Base-by-base conservation (phyloP, 2,113 vertebrate genomes). In the Psettodes erumei region DNA sequence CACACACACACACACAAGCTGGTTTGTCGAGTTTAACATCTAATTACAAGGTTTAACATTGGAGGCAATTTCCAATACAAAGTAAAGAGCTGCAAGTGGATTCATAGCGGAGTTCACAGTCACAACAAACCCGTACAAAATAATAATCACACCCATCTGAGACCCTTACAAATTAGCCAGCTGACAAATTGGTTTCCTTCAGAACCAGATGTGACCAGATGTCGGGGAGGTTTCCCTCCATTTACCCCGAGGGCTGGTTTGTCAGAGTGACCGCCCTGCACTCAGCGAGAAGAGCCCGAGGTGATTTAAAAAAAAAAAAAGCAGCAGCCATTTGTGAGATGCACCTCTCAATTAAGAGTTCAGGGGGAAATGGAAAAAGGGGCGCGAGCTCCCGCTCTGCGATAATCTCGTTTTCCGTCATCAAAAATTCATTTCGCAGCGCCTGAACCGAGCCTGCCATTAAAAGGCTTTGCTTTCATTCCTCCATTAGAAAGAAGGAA, bases 151-250 rank as follows among this genome's bases (percentile, higher is more conserved):
- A 55, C 23, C 51, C 13, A 27, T 56, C 38, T 33, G 55, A 77
- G 19, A 16, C 32, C 30, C 38, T 42, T 45, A 18, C 53, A 69
- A 61, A 69, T 45, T 13, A 63, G 21, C 18, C 15, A 4, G 19
- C 27, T 72, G 77, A 79, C 75, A 77, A 56, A 84, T 64, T 19
- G 50, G 60, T 64, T 84, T 78, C 75, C 68, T n/a, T 80, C 25
- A 18, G 25, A 75, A 80, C 38, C 83, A 90, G 85, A 82, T 81
- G 88, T 85, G 75, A 0, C 59, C 73, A 77, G 85, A 79, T 79
- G 81, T 79, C 9, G 30, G 43, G 50, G 75, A 70, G 79, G 83
- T 48, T 62, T 25, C 30, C 19, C 33, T 66, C 32, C 19, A 42
- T 12, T 55, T 21, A 25, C 59, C 86, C 81, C 0, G 45, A 58